phyloP scores from a whole-genome alignment of 1,140 invertebrate genomes.

The Leptinotarsa undecemlineata region DNA sequence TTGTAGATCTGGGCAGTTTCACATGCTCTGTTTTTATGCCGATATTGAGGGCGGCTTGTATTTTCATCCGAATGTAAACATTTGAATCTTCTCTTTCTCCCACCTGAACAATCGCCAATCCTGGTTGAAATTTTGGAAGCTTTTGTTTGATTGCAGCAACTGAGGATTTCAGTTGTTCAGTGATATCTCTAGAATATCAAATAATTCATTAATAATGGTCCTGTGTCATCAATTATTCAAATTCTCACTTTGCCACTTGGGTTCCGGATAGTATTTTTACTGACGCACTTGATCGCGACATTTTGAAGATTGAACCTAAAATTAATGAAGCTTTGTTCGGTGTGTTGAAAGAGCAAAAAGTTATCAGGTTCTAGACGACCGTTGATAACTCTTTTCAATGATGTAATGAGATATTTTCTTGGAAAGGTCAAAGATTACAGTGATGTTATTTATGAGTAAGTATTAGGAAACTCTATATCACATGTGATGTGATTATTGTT shows the following conservation, averaged over 20 bases:
- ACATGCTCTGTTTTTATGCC: constrained; percentile 85
- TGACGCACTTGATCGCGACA: neutral
- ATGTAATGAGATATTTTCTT: too few species aligned
- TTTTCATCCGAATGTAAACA: constrained; percentile 97
- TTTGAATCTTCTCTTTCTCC: constrained; percentile 97
- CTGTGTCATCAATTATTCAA: neutral
- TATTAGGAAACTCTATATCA: too few species aligned
- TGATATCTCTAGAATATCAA: constrained; percentile 68
- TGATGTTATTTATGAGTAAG: too few species aligned
- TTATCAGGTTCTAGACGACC: too few species aligned
- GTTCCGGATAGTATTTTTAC: constrained; percentile 21
- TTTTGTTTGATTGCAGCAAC: constrained; percentile 65
- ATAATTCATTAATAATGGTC: neutral
- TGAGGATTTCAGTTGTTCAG: constrained; percentile 68
- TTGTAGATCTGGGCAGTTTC: constrained; percentile 78
- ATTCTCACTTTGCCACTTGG: constrained; percentile 15
- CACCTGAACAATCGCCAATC: constrained; percentile 86
- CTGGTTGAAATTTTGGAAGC: constrained; percentile 70
- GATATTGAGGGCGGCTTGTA: constrained; percentile 89
- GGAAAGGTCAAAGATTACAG: too few species aligned
- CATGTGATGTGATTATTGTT: too few species aligned
- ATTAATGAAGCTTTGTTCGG: neutral
- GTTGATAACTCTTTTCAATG: too few species aligned
- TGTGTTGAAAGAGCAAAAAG: too few species aligned
- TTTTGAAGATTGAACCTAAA: neutral